Conservation (phyloP, 2,888 invertebrate species). For the Toxonevra muliebris region DNA sequence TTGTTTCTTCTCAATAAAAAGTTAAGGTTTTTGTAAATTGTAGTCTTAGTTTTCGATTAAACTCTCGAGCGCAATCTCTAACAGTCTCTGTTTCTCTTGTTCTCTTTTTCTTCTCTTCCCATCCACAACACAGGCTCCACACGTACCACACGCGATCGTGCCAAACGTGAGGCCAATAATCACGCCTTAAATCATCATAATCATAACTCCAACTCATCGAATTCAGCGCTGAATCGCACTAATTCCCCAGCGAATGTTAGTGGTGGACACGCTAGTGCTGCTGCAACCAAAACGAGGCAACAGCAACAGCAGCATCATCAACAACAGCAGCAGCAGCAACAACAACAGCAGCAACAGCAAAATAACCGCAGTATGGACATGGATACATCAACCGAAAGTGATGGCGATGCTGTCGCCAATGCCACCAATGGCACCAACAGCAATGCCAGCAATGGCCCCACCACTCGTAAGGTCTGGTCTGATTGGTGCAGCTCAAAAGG, state of each 20-base stretch:
- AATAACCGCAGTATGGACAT: constrained; percentile 53
- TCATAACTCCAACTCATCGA: constrained; percentile 15
- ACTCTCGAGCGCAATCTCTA: not conserved
- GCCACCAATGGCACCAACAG: constrained; percentile 54
- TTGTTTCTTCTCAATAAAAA: not conserved
- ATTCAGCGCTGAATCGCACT: constrained; percentile 34
- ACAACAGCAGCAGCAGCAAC: constrained; percentile 44
- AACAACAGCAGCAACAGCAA: constrained; percentile 50
- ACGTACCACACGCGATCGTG: constrained; percentile 64
- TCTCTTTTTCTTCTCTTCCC: not conserved
- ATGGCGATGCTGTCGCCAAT: constrained; percentile 50
- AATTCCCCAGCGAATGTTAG: constrained; percentile 40
- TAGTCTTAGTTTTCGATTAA: not conserved
- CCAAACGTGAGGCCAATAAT: constrained; percentile 63
- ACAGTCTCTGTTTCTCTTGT: not conserved
- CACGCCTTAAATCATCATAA: constrained; percentile 44
- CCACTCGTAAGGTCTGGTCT: constrained; percentile 79
- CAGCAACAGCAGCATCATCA: constrained; percentile 43
- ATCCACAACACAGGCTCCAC: constrained; percentile 52
- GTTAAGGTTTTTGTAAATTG: constrained; percentile 5
- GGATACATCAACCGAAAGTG: constrained; percentile 59
- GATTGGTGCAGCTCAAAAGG: constrained; percentile 73
- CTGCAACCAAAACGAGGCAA: constrained; percentile 37
- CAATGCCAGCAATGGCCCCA: constrained; percentile 70
- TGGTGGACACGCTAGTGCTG: constrained; percentile 18